Evolutionary conservation across 2,797 vertebrate species (phyloP), one percentile per base, ranked within the genome.

Genomic region (Liparis tanakae): DNA sequence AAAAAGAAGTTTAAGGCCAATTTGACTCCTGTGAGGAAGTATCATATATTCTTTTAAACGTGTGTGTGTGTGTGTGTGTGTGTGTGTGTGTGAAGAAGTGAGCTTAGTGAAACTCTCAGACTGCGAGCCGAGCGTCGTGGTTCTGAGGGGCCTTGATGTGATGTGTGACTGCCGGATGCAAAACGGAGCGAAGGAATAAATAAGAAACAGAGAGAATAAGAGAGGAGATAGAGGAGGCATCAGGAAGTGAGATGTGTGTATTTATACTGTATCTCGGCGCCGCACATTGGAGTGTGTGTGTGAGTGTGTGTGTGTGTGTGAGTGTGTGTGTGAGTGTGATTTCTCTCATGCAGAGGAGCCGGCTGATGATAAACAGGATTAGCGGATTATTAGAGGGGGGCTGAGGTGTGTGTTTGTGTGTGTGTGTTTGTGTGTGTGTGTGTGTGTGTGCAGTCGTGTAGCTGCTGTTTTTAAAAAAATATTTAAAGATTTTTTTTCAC

Each of bases 351-450:
- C 89, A 90, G 91, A 91, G 72, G 89, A 91, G 92, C 91, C 84
- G 91, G 90, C 85, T 90, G 91, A 91, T 93, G 90, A 92, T 93
- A 92, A 93, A 93, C 91, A 92, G 91, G 91, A 93, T 93, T 93
- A 93, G 89, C 62, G 90, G 91, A 93, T 93, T 93, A 93, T 92
- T 93, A 93, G 91, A 87, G 81, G 84, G 84, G 85, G 88, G 88
- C 79, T 90, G 91, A 87, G 90, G 90, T 88, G 87, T 87, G 86
- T 87, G 83, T 80, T 50, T 20, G 48, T 43, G 67, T 88, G 70
- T 83, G 43, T 84, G 53, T 81, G 74, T 59, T 70, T 78, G 17
- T 36, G 43, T 34, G 62, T 87, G 85, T 87, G 83, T 84, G 80
- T 79, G 85, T 85, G 82, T 68, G 41, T 36, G 34, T 69, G 54